Evolutionary conservation across 1,140 invertebrate genomes (phyloP), one percentile per base, ranked within the genome.

Genomic region (Diorhabda carinulata): DNA sequence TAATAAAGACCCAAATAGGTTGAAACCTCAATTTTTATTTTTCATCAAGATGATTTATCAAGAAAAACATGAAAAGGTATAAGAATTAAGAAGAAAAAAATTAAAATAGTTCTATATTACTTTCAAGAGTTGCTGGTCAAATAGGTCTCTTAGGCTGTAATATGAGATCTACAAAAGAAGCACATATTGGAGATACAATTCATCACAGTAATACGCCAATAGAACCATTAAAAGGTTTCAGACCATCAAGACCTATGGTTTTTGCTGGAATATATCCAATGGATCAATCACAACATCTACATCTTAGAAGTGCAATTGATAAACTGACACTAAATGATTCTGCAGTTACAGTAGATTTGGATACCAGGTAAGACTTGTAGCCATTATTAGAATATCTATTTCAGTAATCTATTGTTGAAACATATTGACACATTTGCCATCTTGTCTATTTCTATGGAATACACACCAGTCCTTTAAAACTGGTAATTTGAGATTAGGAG

Each of bases 281-380:
- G 52, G 94, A 98, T 82, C 92, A 96, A 77, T 91, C 93, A 3
- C 90, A 98, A 77, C 90, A 92, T 79, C 75, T 85, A 8, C 82
- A 84, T 61, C 81, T 97, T 8, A 84, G 88, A 77, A 88, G 84
- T 78, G 94, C 97, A 47, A 90, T 99, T 59, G 93, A 96, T 65
- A 96, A 96, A 82, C 84, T 99, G 60, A 85, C 88, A 25, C 82
- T 99, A n/a, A 99, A 98, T 84, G 98, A 99, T 84, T 91, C 92
- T 61, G 95, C 94, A 76, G 96, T 99, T 3, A 87, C 86, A 25
- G 82, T 97, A 2, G 83, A 82, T 61, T 75, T 88, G 41, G 95
- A 98, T 82, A 89, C 89, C 2, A 97, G 92, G 93, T 94, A 82
- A 69, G 40, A 75, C 43, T 52, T 52, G 9, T 5, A 9, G 47